These are phyloP conservation scores for Vulpes ferrilata DNA, from an alignment of 2,113 vertebrate genomes.

Conservation along the genomic window DNA sequence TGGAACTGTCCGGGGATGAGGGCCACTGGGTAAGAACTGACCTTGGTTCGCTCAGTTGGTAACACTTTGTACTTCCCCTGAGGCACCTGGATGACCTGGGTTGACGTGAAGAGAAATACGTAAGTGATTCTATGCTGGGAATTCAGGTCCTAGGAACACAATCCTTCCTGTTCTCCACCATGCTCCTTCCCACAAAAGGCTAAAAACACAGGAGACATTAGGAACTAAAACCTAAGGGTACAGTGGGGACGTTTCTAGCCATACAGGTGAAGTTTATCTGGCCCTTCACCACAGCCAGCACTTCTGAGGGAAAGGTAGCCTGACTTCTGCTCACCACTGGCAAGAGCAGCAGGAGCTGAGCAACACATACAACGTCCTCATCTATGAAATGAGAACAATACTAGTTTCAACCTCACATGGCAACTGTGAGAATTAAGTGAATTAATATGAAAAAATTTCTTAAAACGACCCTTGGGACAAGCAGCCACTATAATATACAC, in stretches of 20 bases:
- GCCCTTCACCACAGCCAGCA: accelerated
- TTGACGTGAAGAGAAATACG: slow-evolving; percentile 58
- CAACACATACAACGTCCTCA: neutral
- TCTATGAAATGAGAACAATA: accelerated
- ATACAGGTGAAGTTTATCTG: accelerated
- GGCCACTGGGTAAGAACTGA: slow-evolving; percentile 97
- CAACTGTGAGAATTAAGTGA: neutral
- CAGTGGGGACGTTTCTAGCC: accelerated
- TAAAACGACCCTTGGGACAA: accelerated
- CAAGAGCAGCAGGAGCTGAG: no score
- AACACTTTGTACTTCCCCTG: slow-evolving; percentile 97
- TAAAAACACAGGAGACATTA: accelerated
- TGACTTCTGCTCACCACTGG: neutral
- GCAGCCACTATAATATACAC: accelerated
- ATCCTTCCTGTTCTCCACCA: accelerated
- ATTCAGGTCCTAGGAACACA: neutral
- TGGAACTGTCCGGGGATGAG: slow-evolving; percentile 99
- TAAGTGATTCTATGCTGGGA: neutral
- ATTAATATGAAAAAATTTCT: accelerated
- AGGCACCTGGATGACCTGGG: slow-evolving; percentile 98
- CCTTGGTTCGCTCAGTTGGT: slow-evolving; percentile 94
- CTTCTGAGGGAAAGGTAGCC: accelerated
- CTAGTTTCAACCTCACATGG: accelerated
- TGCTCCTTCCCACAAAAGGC: neutral
- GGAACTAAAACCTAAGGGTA: accelerated